Base-by-base conservation (phyloP, 1,140 invertebrate species). In the Littorina saxatilis region DNA sequence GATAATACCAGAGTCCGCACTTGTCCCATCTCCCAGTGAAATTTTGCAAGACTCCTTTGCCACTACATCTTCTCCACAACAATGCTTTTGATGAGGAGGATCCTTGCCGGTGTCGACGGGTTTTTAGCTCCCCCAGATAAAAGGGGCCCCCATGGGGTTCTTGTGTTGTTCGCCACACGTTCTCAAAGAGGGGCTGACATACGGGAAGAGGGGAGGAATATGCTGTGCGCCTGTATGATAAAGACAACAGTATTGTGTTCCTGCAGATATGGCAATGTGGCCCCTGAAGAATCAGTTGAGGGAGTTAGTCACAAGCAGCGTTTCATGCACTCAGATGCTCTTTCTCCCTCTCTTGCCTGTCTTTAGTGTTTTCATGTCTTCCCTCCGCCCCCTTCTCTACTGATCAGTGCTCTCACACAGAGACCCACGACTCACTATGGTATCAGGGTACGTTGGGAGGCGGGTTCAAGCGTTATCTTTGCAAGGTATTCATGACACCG, bases 51-150 rank as follows among this genome's bases (percentile, higher is more conserved):
- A 35, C n/a, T 76, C 20, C 29, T 58, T 52, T 15, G 29, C 74
- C 20, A 5, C 47, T 76, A 5, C 50, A 55, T 68, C 66, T 15
- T 35, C 50, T 7, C 50, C 29, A 50, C 50, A 76, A 76, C 74
- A 76, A 76, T 76, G 74, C 74, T 35, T 76, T 58, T 68, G 66
- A 68, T 68, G 66, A 68, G 35, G 32, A 68, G 66, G 66, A 68
- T 68, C 66, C 66, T 35, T 39, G 66, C 66, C 66, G 66, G 66
- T 68, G 66, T 68, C 37, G 66, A 39, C 32, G 66, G 20, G 35
- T 5, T 68, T 37, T 68, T 2, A 39, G 35, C 35, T 68, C 66
- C 32, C 37, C 35, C 66, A 32, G 35, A 68, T 68, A 68, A 68
- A 68, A 68, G 66, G 35, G 32, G n/a, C 66, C 39, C 66, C 63